These are phyloP conservation scores for Dorcus hopei DNA, from an alignment of 2,888 invertebrate species.

Conservation along the genomic window DNA sequence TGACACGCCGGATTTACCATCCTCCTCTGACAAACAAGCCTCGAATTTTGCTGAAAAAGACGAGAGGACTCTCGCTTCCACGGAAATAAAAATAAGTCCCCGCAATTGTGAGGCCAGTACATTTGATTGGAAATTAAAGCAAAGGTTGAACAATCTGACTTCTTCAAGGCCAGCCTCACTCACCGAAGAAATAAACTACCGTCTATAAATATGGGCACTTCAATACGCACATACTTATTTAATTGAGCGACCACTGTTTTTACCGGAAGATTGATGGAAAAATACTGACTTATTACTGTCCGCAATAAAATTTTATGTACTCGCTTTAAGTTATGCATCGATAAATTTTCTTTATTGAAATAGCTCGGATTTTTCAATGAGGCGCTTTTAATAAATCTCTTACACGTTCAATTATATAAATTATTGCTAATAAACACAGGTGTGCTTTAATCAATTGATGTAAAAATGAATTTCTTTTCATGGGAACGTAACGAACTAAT, in stretches of 20 bases:
- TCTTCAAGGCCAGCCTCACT: constrained; percentile 9
- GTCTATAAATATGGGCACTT: constrained; percentile 20
- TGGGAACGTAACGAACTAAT: too few relatives aligned
- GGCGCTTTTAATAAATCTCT: constrained; percentile 6
- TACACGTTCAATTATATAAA: background rate
- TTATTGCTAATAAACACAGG: too few relatives aligned
- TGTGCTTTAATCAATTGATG: too few relatives aligned
- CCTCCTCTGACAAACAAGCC: constrained; percentile 12
- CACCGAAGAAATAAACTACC: constrained; percentile 11
- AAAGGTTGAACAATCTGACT: constrained; percentile 16
- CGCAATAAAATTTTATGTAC: constrained; percentile 16
- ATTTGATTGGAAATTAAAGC: constrained; percentile 13
- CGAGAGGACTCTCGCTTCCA: constrained; percentile 8
- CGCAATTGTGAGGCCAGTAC: constrained; percentile 5
- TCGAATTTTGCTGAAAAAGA: constrained; percentile 12
- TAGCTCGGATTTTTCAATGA: constrained; percentile 13
- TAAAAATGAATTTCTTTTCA: too few relatives aligned
- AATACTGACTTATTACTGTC: constrained; percentile 16
- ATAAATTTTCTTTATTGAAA: constrained; percentile 13
- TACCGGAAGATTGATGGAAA: constrained; percentile 11
- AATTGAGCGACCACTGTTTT: constrained; percentile 20
- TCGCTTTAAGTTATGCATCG: constrained; percentile 14
- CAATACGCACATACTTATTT: constrained; percentile 19
- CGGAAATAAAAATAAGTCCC: constrained; percentile 12
- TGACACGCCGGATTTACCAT: constrained; percentile 16